Percentiles rank a stretch among this genome's conserved stretches.
Evolutionary conservation across 1,140 invertebrate species (phyloP).

Genomic region (Latrodectus geometricus): DNA sequence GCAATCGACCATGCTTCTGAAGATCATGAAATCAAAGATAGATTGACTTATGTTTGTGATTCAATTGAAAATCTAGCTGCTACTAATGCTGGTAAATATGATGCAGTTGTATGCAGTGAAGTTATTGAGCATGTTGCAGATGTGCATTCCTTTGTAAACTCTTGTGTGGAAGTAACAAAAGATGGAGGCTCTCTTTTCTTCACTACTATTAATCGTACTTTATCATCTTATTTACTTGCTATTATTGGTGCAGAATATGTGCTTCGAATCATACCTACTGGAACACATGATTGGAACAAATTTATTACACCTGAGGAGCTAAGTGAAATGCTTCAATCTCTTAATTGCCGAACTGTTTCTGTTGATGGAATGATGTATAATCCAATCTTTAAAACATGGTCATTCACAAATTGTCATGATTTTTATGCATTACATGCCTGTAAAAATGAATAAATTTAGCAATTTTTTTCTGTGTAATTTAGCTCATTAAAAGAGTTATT

Average conservation of each 20-base stretch:
- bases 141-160: slow-evolving; percentile 80
- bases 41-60: slow-evolving; percentile 64
- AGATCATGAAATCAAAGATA: slow-evolving; percentile 66
- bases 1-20: slow-evolving; percentile 75
- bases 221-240: slow-evolving; percentile 77
- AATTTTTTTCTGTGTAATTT: too few relatives aligned
- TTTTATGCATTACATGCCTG: slow-evolving; percentile 80
- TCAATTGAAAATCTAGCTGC: slow-evolving; percentile 75
- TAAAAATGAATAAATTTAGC: slow-evolving; percentile 3
- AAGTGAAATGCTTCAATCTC: slow-evolving; percentile 76
- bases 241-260: slow-evolving; percentile 85
- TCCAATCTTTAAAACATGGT: slow-evolving; percentile 77
- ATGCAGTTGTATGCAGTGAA: slow-evolving; percentile 89
- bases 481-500: too few relatives aligned
- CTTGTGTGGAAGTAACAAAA: slow-evolving; percentile 74
- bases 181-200: slow-evolving; percentile 88
- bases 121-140: slow-evolving; percentile 91
- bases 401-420: slow-evolving; percentile 68
- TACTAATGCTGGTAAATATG: slow-evolving; percentile 73
- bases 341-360: slow-evolving; percentile 68
- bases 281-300: slow-evolving; percentile 92
- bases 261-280: slow-evolving; percentile 78
- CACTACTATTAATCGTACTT: slow-evolving; percentile 90
- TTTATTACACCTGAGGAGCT: slow-evolving; percentile 86
- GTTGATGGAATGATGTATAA: slow-evolving; percentile 82